phyloP scores from a whole-genome alignment of 2,113 vertebrate species.

The Campylomormyrus numenius region DNA sequence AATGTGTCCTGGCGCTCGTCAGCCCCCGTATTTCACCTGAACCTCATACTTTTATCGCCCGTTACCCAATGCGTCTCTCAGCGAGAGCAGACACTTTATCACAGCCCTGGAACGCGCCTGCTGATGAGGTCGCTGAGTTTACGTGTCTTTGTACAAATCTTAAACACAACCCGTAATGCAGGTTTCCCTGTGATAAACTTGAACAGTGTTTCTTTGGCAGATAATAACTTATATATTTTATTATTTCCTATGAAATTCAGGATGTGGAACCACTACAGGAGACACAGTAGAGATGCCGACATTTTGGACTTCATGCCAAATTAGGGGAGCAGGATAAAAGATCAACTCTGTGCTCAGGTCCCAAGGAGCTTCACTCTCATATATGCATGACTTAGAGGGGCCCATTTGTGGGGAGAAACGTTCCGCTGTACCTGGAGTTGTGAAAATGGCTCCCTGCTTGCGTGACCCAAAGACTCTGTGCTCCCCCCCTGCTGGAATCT shows the following conservation, averaged over 20 bases:
- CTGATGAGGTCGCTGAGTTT: not conserved
- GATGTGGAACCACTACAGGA: not conserved
- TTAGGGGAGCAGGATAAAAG: not conserved
- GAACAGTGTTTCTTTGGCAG: not conserved
- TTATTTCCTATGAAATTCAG: not conserved
- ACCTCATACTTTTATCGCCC: not conserved
- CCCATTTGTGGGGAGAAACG: too few relatives aligned
- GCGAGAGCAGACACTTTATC: not conserved
- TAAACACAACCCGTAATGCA: not conserved
- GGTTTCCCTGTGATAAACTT: not conserved
- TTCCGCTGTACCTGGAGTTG: too few relatives aligned
- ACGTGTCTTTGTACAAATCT: not conserved
- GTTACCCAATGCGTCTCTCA: not conserved
- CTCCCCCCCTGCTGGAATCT: not conserved
- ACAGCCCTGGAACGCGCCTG: not conserved
- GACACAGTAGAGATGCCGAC: not conserved
- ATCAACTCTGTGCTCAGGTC: not conserved
- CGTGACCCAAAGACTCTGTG: not conserved
- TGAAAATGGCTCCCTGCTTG: not conserved
- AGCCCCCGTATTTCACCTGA: not conserved
- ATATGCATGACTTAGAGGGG: not conserved
- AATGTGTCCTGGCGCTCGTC: not conserved
- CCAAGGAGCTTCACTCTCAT: not conserved
- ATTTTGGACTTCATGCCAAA: not conserved
- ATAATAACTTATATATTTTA: not conserved